phyloP scores from a whole-genome alignment of 2,888 invertebrate species.

The Orthonychiurus folsomi region DNA sequence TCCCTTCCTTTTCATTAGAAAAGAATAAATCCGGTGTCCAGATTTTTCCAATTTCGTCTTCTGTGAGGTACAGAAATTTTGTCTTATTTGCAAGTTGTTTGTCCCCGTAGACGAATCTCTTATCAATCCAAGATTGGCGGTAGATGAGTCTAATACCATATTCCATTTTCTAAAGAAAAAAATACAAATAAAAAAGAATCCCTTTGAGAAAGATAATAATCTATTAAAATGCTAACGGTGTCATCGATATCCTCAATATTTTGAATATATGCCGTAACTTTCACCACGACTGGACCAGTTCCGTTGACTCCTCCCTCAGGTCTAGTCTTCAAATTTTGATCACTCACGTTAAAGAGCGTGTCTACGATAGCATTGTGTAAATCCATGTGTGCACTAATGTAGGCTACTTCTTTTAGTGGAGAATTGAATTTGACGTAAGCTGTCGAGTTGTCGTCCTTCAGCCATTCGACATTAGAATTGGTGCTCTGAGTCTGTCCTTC shows the following conservation, averaged over 20 bases:
- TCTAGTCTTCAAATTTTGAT: background rate
- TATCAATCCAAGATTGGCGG: background rate
- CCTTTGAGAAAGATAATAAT: no score
- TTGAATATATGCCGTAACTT: background rate
- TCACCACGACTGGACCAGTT: background rate
- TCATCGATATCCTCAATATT: background rate
- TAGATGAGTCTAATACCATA: background rate
- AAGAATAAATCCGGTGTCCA: background rate
- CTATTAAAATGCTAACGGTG: no score
- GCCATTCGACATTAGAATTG: no score
- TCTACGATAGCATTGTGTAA: background rate
- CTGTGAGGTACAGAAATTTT: background rate
- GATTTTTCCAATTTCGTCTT: background rate
- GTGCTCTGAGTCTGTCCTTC: no score
- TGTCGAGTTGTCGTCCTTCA: no score
- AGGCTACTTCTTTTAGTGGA: background rate
- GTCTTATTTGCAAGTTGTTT: background rate
- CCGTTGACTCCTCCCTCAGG: background rate
- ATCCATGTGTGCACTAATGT: background rate
- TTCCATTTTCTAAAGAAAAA: no score
- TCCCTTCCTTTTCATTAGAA: background rate
- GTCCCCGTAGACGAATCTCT: background rate
- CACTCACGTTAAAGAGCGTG: background rate
- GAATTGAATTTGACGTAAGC: no score
- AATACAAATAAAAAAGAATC: no score